These are phyloP conservation scores for Chroicocephalus ridibundus DNA, from an alignment of 2,113 vertebrate species.

Conservation along the genomic window DNA sequence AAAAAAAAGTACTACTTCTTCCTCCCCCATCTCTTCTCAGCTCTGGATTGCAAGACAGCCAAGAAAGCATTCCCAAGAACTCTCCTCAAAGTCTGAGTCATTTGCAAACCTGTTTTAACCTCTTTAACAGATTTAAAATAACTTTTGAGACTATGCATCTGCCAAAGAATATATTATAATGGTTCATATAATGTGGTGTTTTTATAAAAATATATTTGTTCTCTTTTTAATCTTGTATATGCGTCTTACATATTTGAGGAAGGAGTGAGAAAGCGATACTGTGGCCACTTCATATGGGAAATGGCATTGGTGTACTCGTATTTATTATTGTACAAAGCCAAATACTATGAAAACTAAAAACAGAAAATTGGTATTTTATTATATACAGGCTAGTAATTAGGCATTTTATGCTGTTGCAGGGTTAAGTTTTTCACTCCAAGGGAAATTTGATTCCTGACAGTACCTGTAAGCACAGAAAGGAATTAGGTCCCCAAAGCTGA, in stretches of 20 bases:
- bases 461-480: neutral
- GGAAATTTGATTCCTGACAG: neutral
- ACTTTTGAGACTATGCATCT: neutral
- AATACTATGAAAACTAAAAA: neutral
- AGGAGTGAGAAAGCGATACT: neutral
- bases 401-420: neutral
- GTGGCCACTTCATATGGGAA: neutral
- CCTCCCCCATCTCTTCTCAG: neutral
- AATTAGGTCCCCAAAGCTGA: neutral
- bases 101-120: neutral
- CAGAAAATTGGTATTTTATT: neutral
- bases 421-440: neutral
- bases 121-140: neutral
- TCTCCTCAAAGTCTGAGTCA: neutral
- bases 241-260: neutral
- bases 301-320: neutral
- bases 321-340: neutral
- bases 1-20: neutral
- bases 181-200: neutral
- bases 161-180: neutral
- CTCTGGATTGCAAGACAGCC: neutral
- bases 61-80: slow-evolving; percentile 9
- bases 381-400: neutral
- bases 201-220: neutral
- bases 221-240: neutral